Percentiles rank a stretch among this genome's conserved stretches.
Evolutionary conservation across 2,888 invertebrate species (phyloP).

Genomic region (Drosophila borealis): DNA sequence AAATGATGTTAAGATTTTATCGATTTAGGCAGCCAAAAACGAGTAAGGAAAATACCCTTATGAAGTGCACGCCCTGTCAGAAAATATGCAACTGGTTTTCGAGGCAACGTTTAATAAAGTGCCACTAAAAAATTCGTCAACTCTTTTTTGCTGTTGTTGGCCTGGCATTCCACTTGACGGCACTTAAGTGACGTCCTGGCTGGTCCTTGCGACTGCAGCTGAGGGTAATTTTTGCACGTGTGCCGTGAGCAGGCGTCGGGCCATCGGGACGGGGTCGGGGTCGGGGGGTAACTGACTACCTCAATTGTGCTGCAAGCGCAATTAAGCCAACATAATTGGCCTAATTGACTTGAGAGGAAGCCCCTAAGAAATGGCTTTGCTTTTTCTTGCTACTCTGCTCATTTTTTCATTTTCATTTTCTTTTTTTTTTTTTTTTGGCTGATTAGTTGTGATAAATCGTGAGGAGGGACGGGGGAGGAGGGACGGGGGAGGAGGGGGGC

Average conservation of each 20-base stretch:
- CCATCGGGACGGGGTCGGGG: background rate
- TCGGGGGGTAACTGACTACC: conserved; percentile 3
- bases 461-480: background rate
- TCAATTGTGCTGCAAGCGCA: conserved; percentile 70
- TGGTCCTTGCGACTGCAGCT: conserved; percentile 25
- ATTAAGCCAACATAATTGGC: conserved; percentile 76
- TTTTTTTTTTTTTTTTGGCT: conserved; percentile 10
- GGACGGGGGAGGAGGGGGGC: background rate
- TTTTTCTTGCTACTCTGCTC: conserved; percentile 1
- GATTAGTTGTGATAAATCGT: conserved; percentile 21
- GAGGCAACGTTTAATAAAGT: conserved; percentile 38
- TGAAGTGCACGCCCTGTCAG: background rate
- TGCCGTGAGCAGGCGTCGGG: conserved; percentile 27
- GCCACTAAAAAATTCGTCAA: conserved; percentile 46
- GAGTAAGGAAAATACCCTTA: background rate
- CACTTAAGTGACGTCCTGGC: conserved; percentile 59
- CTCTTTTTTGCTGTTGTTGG: conserved; percentile 31
- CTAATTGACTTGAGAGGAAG: conserved; percentile 66
- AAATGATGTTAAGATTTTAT: conserved; percentile 9
- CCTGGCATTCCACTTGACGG: conserved; percentile 71
- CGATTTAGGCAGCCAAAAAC: conserved; percentile 11
- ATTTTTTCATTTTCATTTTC: conserved; percentile 9
- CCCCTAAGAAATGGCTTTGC: conserved; percentile 27
- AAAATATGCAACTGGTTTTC: conserved; percentile 39
- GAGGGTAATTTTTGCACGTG: conserved; percentile 74